These are phyloP conservation scores for Zaprionus vittiger DNA, from an alignment of 1,140 invertebrate species.

Conservation along the genomic window DNA sequence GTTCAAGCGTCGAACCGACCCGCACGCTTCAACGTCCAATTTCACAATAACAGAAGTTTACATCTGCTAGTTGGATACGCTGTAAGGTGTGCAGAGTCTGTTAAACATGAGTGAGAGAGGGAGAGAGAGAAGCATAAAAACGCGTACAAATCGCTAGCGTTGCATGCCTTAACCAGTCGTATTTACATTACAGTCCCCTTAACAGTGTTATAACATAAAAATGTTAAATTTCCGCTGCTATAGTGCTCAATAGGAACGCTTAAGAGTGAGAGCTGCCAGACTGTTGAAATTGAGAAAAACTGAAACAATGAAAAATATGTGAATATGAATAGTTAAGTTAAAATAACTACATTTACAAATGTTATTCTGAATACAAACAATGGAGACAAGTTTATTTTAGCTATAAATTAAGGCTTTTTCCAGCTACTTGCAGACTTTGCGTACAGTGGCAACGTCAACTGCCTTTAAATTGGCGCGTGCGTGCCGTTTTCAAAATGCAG, in stretches of 20 bases:
- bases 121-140: constrained; percentile 9
- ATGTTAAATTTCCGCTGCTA: not conserved
- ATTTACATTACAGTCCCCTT: not conserved
- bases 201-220: not conserved
- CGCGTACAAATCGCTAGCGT: constrained; percentile 24
- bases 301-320: not conserved
- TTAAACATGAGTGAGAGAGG: not conserved
- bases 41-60: constrained; percentile 43
- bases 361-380: not conserved
- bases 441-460: constrained; percentile 25
- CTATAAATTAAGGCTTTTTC: not conserved
- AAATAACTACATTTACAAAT: not conserved
- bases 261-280: not conserved
- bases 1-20: constrained; percentile 18
- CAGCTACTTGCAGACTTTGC: not conserved
- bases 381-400: not conserved
- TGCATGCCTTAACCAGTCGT: not conserved
- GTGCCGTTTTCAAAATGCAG: constrained; percentile 59
- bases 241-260: not conserved
- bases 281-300: not conserved
- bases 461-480: constrained; percentile 35
- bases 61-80: constrained; percentile 13
- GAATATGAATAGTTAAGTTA: not conserved
- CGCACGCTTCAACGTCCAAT: constrained; percentile 31
- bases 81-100: constrained; percentile 28